Percentiles rank a stretch among this genome's conserved stretches.
Evolutionary conservation across 2,888 invertebrate species (phyloP).

Genomic region (Sycophila texana): DNA sequence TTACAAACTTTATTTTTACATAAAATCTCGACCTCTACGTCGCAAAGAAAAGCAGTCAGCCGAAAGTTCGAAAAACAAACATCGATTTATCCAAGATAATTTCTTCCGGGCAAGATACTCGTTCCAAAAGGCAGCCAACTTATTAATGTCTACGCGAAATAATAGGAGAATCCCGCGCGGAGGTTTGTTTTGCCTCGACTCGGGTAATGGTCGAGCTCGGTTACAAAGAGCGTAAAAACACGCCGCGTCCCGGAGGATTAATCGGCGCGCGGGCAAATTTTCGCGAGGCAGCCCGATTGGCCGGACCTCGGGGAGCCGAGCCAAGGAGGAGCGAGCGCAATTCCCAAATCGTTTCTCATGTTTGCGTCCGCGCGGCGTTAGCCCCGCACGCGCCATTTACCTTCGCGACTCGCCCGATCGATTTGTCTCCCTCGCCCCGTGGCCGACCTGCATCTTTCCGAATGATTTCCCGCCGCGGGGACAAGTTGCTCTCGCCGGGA

Average conservation of each 20-base stretch:
- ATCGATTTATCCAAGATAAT: too few relatives aligned
- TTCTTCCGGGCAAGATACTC: too few relatives aligned
- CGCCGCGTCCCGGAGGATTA: constrained; percentile 62
- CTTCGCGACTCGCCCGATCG: constrained; percentile 45
- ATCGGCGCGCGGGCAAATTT: constrained; percentile 61
- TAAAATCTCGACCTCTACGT: too few relatives aligned
- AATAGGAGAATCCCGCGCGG: background rate
- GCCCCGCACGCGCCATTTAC: constrained; percentile 59
- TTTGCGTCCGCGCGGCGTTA: constrained; percentile 57
- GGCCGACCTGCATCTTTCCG: constrained; percentile 42
- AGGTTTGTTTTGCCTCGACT: constrained; percentile 12
- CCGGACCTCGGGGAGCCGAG: constrained; percentile 63
- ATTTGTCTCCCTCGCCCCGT: constrained; percentile 25
- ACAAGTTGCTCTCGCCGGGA: background rate
- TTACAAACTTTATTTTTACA: too few relatives aligned
- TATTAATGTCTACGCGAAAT: too few relatives aligned
- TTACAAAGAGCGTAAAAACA: background rate
- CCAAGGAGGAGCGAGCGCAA: constrained; percentile 58
- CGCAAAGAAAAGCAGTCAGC: too few relatives aligned
- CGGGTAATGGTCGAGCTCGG: background rate
- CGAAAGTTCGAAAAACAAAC: too few relatives aligned
- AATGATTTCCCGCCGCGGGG: constrained; percentile 25
- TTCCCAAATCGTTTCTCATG: constrained; percentile 65
- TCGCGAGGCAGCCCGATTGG: constrained; percentile 61
- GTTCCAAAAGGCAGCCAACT: too few relatives aligned